Percentiles rank a stretch among this genome's conserved stretches.
These are phyloP conservation scores for Amiota communis DNA, from an alignment of 2,888 invertebrate genomes.

Conservation along the genomic window DNA sequence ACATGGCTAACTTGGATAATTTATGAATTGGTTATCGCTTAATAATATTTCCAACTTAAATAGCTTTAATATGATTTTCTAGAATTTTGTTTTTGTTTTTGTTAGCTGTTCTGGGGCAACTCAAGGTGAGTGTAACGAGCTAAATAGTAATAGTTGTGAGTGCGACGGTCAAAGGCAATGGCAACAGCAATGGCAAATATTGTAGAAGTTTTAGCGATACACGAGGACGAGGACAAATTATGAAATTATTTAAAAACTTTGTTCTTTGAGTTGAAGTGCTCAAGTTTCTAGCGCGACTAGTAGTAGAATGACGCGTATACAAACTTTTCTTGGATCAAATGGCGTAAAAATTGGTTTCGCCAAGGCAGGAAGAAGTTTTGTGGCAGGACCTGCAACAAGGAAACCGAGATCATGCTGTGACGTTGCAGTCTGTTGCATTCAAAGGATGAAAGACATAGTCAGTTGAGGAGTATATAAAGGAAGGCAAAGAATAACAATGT, in stretches of 20 bases:
- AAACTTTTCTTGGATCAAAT: constrained; percentile 63
- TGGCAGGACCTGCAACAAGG: constrained; percentile 47
- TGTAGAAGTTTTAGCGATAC: constrained; percentile 51
- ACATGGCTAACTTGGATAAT: too few relatives aligned
- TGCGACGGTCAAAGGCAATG: neutral
- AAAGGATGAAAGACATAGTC: neutral
- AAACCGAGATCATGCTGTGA: constrained; percentile 50
- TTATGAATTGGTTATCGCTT: too few relatives aligned
- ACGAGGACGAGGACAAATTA: constrained; percentile 44
- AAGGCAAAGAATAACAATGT: constrained; percentile 55
- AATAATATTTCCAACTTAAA: too few relatives aligned
- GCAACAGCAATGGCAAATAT: neutral
- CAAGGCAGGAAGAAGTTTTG: constrained; percentile 50
- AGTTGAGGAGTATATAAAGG: constrained; percentile 32
- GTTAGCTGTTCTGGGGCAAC: too few relatives aligned
- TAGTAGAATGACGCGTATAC: constrained; percentile 42
- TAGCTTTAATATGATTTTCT: too few relatives aligned
- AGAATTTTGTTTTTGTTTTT: too few relatives aligned
- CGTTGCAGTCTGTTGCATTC: constrained; percentile 47
- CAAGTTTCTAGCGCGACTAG: constrained; percentile 10
- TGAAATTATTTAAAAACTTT: constrained; percentile 45
- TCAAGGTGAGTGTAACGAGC: too few relatives aligned
- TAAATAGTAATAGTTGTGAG: too few relatives aligned
- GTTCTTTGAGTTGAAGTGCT: constrained; percentile 25
- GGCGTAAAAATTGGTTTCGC: constrained; percentile 60